A percentile compares a stretch with the other conserved stretches of the same genome.
These are phyloP conservation scores for Diglossa cyanea DNA, from an alignment of 2,797 vertebrate genomes.

Conservation along the genomic window DNA sequence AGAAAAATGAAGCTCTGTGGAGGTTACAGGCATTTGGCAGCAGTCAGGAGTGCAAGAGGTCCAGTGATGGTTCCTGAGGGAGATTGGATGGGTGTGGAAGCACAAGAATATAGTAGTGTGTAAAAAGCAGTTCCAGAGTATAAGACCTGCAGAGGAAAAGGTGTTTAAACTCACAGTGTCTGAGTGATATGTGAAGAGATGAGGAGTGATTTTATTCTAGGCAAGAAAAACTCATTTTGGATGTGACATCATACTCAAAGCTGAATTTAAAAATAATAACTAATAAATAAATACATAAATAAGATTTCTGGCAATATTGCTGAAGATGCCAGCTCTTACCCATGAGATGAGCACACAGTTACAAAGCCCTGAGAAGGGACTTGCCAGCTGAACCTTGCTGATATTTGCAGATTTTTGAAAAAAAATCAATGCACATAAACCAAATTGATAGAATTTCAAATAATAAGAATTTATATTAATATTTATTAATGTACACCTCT, in stretches of 20 bases:
- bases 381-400: neutral
- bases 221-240: neutral
- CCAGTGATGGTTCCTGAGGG: neutral
- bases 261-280: neutral
- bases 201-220: neutral
- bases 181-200: neutral
- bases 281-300: neutral
- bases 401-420: neutral
- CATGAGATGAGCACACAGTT: neutral
- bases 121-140: neutral
- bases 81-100: neutral
- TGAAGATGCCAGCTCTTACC: neutral
- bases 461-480: neutral
- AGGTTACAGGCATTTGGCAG: neutral
- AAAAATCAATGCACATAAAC: neutral
- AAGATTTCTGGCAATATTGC: neutral
- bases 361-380: rapidly evolving
- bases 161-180: rapidly evolving
- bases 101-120: neutral
- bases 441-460: neutral
- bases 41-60: neutral
- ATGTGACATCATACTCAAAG: neutral
- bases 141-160: neutral
- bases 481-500: neutral
- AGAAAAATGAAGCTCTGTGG: neutral